Conservation (phyloP, 1,140 invertebrate species). For the Agrypnia vestita region DNA sequence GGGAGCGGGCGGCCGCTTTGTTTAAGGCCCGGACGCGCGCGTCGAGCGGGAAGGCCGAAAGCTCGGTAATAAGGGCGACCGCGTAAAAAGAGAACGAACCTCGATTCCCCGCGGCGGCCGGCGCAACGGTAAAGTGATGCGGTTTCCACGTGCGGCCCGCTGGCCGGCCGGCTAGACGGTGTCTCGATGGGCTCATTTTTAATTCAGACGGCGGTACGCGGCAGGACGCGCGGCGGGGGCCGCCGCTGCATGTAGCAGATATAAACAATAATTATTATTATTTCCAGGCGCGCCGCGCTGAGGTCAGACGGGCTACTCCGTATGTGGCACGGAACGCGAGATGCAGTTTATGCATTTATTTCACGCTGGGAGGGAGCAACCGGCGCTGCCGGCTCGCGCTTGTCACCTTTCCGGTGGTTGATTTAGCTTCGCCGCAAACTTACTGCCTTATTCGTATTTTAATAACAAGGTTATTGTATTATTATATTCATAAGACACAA, state of each 20-base stretch:
- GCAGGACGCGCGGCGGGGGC: slow-evolving; percentile 1
- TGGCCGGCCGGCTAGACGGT: not conserved
- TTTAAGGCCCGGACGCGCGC: not conserved
- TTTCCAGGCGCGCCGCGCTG: not conserved
- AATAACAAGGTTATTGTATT: too few relatives aligned
- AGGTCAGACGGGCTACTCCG: slow-evolving; percentile 1
- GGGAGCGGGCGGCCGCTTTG: not conserved
- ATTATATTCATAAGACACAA: too few relatives aligned
- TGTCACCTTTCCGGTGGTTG: too few relatives aligned
- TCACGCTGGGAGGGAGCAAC: not conserved
- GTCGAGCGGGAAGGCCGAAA: not conserved
- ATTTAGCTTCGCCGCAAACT: too few relatives aligned
- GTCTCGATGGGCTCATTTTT: slow-evolving; percentile 30
- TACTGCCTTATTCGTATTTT: too few relatives aligned
- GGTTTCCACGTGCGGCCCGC: not conserved
- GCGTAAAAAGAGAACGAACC: slow-evolving; percentile 13
- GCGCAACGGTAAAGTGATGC: not conserved
- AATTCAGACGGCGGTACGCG: slow-evolving; percentile 16
- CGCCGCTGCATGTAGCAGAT: not conserved
- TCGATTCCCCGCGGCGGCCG: not conserved
- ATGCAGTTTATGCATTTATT: slow-evolving; percentile 11
- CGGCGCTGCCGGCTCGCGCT: not conserved
- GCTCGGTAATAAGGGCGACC: not conserved
- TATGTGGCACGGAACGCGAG: not conserved
- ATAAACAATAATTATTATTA: slow-evolving; percentile 20